These are phyloP conservation scores for Paradoxurus hermaphroditus DNA, from an alignment of 2,113 vertebrate genomes.

Conservation along the genomic window DNA sequence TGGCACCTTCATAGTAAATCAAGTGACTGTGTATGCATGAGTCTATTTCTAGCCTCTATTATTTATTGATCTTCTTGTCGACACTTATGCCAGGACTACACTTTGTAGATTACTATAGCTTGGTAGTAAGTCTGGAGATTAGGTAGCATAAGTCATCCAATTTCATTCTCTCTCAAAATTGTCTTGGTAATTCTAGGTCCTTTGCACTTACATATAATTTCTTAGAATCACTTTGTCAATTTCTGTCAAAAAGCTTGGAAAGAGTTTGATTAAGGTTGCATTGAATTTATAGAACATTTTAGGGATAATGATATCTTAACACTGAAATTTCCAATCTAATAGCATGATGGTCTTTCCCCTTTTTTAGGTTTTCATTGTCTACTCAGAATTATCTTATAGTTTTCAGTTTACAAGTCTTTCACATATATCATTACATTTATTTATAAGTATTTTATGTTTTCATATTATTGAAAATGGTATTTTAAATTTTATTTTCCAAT, in stretches of 20 bases:
- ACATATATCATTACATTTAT: neutral
- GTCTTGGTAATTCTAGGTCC: neutral
- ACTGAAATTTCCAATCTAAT: neutral
- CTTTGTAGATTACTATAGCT: neutral
- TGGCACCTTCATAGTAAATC: neutral
- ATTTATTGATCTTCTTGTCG: neutral
- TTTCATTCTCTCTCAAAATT: neutral
- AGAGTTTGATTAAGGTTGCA: neutral
- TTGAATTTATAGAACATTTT: neutral
- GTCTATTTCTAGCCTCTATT: neutral
- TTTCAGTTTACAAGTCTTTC: neutral
- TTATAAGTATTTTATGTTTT: neutral
- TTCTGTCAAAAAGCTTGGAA: neutral
- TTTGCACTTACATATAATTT: neutral
- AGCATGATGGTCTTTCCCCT: neutral
- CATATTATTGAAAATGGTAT: neutral
- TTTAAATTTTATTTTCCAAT: constrained; percentile 18
- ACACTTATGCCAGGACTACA: neutral
- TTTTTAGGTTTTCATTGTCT: neutral
- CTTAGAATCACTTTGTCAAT: neutral
- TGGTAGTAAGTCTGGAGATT: neutral
- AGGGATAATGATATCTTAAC: neutral
- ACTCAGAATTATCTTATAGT: neutral
- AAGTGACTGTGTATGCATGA: neutral
- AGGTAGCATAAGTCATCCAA: neutral